Percentiles rank a stretch among this genome's conserved stretches.
Evolutionary conservation across 2,888 invertebrate genomes (phyloP).

Genomic region (Acrobasis consociella): DNA sequence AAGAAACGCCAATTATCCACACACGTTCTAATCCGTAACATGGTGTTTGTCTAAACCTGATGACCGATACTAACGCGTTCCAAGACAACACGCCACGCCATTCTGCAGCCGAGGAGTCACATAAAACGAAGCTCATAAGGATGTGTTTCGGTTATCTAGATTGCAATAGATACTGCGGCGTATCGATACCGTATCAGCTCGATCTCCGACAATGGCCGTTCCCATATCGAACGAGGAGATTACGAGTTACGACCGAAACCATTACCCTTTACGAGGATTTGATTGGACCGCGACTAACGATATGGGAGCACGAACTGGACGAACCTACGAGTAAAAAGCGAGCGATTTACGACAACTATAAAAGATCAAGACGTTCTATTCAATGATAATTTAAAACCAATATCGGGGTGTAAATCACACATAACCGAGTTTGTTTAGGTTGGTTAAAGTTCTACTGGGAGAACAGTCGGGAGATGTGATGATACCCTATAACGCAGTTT

Average conservation of each 20-base stretch:
- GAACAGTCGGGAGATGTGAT: not conserved
- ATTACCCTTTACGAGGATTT: conserved; percentile 75
- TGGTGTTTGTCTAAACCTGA: conserved; percentile 67
- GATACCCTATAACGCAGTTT: not conserved
- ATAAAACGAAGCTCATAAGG: conserved; percentile 33
- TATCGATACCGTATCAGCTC: conserved; percentile 52
- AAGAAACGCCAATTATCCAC: conserved; percentile 60
- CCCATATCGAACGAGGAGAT: conserved; percentile 74
- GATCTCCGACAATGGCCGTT: conserved; percentile 65
- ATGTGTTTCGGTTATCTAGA: conserved; percentile 32
- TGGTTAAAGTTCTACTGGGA: not conserved
- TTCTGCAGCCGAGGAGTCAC: conserved; percentile 20
- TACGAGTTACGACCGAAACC: conserved; percentile 61
- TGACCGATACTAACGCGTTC: conserved; percentile 45
- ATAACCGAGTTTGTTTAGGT: conserved; percentile 32
- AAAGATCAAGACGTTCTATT: conserved; percentile 61
- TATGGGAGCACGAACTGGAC: conserved; percentile 65
- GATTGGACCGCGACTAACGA: conserved; percentile 75
- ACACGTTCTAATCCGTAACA: conserved; percentile 61
- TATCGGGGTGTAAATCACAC: conserved; percentile 58
- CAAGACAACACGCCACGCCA: conserved; percentile 23
- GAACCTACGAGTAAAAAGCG: conserved; percentile 56
- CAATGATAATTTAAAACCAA: conserved; percentile 66
- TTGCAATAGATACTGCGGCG: conserved; percentile 31
- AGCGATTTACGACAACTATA: conserved; percentile 71